Base-by-base conservation (phyloP, 2,888 invertebrate genomes). In the Drosophila imparisetae region DNA sequence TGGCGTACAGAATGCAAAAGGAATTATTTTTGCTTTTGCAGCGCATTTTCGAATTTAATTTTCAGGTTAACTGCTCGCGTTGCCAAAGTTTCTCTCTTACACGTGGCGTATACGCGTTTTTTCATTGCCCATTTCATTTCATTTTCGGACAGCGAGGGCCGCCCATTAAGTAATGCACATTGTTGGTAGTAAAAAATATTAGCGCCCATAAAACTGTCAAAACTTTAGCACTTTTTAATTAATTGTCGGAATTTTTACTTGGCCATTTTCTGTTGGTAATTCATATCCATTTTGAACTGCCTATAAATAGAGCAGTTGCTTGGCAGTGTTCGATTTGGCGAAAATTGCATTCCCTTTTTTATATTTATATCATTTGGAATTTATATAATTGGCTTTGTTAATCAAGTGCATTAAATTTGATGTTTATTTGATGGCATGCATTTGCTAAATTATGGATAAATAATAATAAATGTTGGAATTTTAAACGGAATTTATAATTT, bases 1-100 rank as follows among this genome's bases (percentile, higher is more conserved):
- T 52, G 36, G 34, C 58, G 53, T 34, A 53, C 29, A 45, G 68
- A 73, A 78, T 74, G 79, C 75, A 87, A 83, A 45, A 86, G 80
- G 74, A 88, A 83, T 81, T 83, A 88, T 88, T 82, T 69, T 78
- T 80, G 86, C 81, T 78, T 81, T 81, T 75, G 75, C 71, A 74
- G 80, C 83, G 77, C 69, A 76, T 85, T 80, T 78, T 83, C 74
- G 71, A 86, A 83, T 88, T 88, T 80, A 86, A 86, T 86, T 86
- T 88, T 77, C 80, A 88, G 76, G 72, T 75, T 86, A 85, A 87
- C 77, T 83, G 78, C 72, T 64, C 78, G 66, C 71, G 64, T 61
- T 32, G 62, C 34, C 29, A 68, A 71, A 75, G 62, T 75, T 72
- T 62, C 36, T 15, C 52, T 59, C 65, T 48, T 57, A 34, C 67